Base-by-base conservation (phyloP, 2,888 invertebrate species). In the Neelides folsomi region DNA sequence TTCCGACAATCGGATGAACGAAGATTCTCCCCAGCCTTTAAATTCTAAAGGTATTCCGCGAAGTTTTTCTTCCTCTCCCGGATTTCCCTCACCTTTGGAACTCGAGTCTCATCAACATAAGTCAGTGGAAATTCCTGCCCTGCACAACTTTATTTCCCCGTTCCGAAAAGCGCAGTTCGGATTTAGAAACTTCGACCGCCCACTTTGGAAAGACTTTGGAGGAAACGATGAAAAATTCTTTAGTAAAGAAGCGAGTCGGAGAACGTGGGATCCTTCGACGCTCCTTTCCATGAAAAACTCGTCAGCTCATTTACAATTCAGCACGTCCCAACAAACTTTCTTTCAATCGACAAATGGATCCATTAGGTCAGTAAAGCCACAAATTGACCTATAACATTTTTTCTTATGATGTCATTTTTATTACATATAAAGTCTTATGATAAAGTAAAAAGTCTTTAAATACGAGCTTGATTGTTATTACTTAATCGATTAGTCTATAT, bases 101-200 rank as follows among this genome's bases (percentile, higher is more conserved):
- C 27, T n/a, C n/a, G n/a, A 27, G 27, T 27, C 27, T 27, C 27
- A 27, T 7, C 4, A 27, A 27, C 27, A 27, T 27, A 3, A 27
- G 27, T 27, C 27, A 27, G 27, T 27, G 27, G 27, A 27, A 27
- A 49, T 56, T n/a, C 54, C 59, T 4, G 52, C 55, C 4, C 44
- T 61, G 9, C 49, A 52, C 8, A 55, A 53, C 12, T 60, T 58
- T 38, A 52, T 59, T 1, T 60, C 59, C 1, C 64, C 64, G 0
- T 55, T 57, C 36, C 49, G 54, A 43, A 27, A 56, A 12, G 59
- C 58, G 3, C 27, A 27, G 1, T 64, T 64, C 49, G 56, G 59
- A n/a, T 64, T 64, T 45, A 49, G 62, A 19, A 64, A 64, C 40
- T 64, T 62, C 41, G 55, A 64, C 18, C 36, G 62, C n/a, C 62